These are phyloP conservation scores for Phrynosoma platyrhinos DNA, from an alignment of 2,113 vertebrate genomes.

Conservation along the genomic window DNA sequence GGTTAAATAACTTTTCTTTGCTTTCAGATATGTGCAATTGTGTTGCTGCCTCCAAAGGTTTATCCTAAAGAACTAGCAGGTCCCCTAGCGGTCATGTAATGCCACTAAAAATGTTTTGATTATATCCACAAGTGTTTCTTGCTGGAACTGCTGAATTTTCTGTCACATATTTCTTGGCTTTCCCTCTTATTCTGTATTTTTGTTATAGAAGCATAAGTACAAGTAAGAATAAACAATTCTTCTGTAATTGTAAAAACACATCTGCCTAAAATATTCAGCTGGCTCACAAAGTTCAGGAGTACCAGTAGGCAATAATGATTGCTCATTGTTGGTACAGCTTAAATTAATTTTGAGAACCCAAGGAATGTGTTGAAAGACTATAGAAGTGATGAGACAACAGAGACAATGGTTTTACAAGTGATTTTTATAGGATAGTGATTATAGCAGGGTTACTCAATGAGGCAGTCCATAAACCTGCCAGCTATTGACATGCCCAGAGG, in stretches of 20 bases:
- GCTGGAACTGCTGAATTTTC: neutral
- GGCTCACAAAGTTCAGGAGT: neutral
- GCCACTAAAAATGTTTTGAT: neutral
- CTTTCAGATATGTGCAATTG: neutral
- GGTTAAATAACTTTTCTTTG: neutral
- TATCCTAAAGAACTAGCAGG: conserved; percentile 36
- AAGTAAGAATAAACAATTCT: neutral
- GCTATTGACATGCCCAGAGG: too few relatives aligned
- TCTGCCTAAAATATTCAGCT: neutral
- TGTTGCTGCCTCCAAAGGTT: rapidly evolving
- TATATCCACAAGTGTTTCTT: neutral
- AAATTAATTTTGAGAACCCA: neutral
- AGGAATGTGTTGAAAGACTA: neutral
- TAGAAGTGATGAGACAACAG: neutral
- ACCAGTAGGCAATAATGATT: neutral
- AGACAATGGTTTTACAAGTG: too few relatives aligned
- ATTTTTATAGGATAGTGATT: too few relatives aligned
- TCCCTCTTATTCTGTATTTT: neutral
- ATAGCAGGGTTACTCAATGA: too few relatives aligned
- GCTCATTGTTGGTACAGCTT: neutral
- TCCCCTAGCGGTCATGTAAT: conserved; percentile 34
- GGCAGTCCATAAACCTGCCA: too few relatives aligned
- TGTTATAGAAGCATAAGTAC: neutral
- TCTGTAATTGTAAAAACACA: neutral
- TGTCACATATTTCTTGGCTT: neutral